Conservation (phyloP, 2,797 vertebrate genomes). For the Sebastiscus tertius region DNA sequence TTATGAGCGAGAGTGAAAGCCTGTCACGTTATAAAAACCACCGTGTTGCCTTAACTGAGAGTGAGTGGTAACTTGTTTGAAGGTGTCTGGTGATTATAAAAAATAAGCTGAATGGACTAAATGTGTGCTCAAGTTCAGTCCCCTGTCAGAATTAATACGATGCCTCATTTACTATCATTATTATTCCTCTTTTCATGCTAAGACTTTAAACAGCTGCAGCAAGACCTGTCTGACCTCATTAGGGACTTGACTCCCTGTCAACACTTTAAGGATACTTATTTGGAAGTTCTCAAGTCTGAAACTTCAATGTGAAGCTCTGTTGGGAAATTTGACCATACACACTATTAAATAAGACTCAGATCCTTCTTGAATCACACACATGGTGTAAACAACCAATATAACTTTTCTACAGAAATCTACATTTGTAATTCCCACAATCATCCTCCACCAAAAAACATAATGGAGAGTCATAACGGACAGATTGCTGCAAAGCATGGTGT, state of each 20-base stretch:
- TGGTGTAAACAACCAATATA: not conserved
- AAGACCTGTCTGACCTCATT: conserved; percentile 6
- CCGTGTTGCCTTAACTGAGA: not conserved
- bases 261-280: not conserved
- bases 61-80: not conserved
- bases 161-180: conserved; percentile 16
- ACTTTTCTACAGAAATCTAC: not conserved
- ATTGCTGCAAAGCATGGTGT: not conserved
- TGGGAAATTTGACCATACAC: not conserved
- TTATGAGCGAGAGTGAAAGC: not conserved
- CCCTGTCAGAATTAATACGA: not conserved
- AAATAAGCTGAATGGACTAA: not conserved
- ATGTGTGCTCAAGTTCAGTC: not conserved
- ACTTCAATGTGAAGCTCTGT: not conserved
- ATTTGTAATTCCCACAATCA: not conserved
- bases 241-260: not conserved
- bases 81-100: not conserved
- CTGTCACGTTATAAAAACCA: not conserved
- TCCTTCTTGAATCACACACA: not conserved
- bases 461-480: not conserved
- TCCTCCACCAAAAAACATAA: not conserved
- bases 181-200: conserved; percentile 3
- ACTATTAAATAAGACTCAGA: not conserved
- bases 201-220: conserved; percentile 13
- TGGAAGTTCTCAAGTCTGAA: not conserved